These are phyloP conservation scores for Gnathonemus echidnorhynchus DNA, from an alignment of 2,113 vertebrate species.

Conservation along the genomic window DNA sequence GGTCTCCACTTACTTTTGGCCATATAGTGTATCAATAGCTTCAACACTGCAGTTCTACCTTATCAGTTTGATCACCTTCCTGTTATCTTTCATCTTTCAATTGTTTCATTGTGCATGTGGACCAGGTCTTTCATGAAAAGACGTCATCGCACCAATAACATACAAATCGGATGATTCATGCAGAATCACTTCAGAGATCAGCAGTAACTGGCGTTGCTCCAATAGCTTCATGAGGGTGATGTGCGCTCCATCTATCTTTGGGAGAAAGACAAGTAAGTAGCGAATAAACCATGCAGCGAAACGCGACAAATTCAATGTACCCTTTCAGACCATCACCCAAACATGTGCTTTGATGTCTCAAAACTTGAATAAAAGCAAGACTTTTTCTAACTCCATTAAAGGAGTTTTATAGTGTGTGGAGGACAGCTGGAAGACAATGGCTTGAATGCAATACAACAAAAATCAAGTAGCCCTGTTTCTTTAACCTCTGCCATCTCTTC, in stretches of 20 bases:
- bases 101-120: not conserved
- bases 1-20: not conserved
- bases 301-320: not conserved
- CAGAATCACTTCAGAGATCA: not conserved
- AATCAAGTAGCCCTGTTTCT: not conserved
- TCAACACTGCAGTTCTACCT: not conserved
- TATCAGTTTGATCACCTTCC: not conserved
- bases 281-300: not conserved
- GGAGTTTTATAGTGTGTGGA: not conserved
- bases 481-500: constrained; percentile 20
- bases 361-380: not conserved
- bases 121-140: not conserved
- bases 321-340: not conserved
- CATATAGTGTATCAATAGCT: not conserved
- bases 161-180: not conserved
- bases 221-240: not conserved
- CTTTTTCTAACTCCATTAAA: not conserved
- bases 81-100: not conserved
- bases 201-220: not conserved
- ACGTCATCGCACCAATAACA: not conserved
- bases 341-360: not conserved
- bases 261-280: not conserved
- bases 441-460: not conserved
- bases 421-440: not conserved
- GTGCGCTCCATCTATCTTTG: not conserved